Base-by-base conservation (phyloP, 2,888 invertebrate species). In the Achlya flavicornis region DNA sequence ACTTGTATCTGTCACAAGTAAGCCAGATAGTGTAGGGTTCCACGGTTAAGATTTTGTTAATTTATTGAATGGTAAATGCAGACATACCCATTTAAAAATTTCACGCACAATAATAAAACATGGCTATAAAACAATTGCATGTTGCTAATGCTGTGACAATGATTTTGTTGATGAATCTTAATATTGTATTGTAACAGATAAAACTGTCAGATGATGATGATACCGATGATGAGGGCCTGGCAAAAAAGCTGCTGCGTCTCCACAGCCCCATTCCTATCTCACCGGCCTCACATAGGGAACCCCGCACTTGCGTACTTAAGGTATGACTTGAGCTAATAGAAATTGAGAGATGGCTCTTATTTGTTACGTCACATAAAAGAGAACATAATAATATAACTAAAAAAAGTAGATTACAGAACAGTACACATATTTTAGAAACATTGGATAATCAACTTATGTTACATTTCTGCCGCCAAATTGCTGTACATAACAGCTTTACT, bases 291-390 rank as follows among this genome's bases (percentile, higher is more conserved):
- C 95, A 95, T 58, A 94, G 97, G 46, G 97, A 97, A 80, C 97
- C 97, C 3, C 94, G 97, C 41, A 96, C 96, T 57, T 97, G 97
- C 90, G 97, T 97, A 12, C 94, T 97, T 10, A 95, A 97, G 77
- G 96, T 93, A 84, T 70, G 19, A 12, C 14, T 63, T 19, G 14
- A 5, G 35, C 58, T 19, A 53, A 19, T 14, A 43, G 43, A 43
- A 14, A 4, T 14, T 43, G 2, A 38, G 7, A 10, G 38, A 2
- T 38, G 7, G 4, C 35, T 35, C 35, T 38, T n/a, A n/a, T 8
- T 38, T 2, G 26, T 26, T 26, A 26, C 26, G 26, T 26, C 26
- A 26, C 0, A 12, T 41, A 41, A 12, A 7, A 41, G 7, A 41
- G 12, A n/a, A 46, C 14, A 46, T 46, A 46, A 7, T 46, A 46